Evolutionary conservation across 2,888 invertebrate genomes (phyloP).

Genomic region (Dione vanillae): DNA sequence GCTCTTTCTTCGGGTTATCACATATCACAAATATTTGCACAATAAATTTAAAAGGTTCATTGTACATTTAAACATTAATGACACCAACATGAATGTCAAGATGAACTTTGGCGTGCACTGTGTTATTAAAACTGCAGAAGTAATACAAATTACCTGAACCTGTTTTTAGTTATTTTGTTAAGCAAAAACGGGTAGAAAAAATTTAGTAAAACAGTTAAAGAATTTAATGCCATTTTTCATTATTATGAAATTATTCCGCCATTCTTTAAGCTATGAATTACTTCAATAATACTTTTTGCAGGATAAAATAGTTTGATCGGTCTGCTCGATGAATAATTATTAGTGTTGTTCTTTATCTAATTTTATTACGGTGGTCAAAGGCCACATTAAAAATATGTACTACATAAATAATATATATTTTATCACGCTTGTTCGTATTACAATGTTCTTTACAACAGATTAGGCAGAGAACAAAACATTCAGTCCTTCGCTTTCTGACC

Average conservation of each 20-base stretch:
- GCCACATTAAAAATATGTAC: not conserved
- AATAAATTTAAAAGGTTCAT: conserved; percentile 6
- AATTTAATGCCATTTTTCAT: not conserved
- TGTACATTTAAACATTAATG: not conserved
- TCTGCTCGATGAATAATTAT: not conserved
- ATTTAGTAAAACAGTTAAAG: not conserved
- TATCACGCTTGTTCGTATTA: not conserved
- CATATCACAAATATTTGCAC: conserved; percentile 1
- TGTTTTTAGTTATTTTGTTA: not conserved
- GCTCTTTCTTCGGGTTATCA: conserved; percentile 12
- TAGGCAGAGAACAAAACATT: no score
- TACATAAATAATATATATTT: not conserved
- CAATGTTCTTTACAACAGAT: no score
- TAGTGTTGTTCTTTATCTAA: conserved; percentile 5
- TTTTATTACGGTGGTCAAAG: not conserved
- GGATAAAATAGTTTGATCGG: not conserved
- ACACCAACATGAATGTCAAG: no score
- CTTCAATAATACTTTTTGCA: not conserved
- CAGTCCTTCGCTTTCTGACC: no score
- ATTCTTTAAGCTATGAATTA: not conserved
- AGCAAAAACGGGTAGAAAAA: no score
- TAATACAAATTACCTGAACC: not conserved
- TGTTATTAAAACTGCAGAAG: not conserved
- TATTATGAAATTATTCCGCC: no score
- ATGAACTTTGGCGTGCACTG: no score